Percentiles rank a stretch among this genome's conserved stretches.
Evolutionary conservation across 2,113 vertebrate genomes (phyloP).

Genomic region (Empidonax traillii): DNA sequence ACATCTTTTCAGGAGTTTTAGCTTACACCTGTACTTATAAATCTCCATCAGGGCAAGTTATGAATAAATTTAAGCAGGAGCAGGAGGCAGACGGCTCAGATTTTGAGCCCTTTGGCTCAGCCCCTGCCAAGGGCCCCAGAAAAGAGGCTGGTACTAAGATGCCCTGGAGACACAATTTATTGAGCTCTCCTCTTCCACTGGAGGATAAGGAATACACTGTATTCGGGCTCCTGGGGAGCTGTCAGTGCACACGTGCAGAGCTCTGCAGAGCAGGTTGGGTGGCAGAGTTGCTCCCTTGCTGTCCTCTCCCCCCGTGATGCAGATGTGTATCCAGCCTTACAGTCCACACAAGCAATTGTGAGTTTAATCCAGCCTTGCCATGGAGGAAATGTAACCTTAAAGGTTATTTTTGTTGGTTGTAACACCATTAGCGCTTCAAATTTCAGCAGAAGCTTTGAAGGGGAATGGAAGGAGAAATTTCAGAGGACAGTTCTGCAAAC

Average conservation of each 20-base stretch:
- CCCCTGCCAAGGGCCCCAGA: background rate
- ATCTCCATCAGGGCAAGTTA: background rate
- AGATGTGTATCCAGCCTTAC: background rate
- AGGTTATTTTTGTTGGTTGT: background rate
- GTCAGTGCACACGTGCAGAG: background rate
- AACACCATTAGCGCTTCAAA: background rate
- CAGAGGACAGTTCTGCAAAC: background rate
- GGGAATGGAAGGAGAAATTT: background rate
- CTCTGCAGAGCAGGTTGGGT: background rate
- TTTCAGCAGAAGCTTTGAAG: background rate
- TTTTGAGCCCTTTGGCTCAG: background rate
- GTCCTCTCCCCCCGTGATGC: fast-evolving
- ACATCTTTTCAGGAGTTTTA: constrained; percentile 8
- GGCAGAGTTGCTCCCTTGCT: background rate
- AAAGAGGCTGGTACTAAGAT: background rate
- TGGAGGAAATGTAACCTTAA: fast-evolving
- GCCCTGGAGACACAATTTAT: background rate
- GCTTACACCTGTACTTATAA: constrained; percentile 30
- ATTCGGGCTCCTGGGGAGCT: background rate
- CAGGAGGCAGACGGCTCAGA: background rate
- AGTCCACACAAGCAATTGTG: background rate
- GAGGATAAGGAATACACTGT: background rate
- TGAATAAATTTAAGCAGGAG: constrained; percentile 5
- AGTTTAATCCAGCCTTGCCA: background rate
- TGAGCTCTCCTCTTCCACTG: background rate